phyloP scores from a whole-genome alignment of 2,888 invertebrate genomes.

The Branchinecta sandiegonensis region DNA sequence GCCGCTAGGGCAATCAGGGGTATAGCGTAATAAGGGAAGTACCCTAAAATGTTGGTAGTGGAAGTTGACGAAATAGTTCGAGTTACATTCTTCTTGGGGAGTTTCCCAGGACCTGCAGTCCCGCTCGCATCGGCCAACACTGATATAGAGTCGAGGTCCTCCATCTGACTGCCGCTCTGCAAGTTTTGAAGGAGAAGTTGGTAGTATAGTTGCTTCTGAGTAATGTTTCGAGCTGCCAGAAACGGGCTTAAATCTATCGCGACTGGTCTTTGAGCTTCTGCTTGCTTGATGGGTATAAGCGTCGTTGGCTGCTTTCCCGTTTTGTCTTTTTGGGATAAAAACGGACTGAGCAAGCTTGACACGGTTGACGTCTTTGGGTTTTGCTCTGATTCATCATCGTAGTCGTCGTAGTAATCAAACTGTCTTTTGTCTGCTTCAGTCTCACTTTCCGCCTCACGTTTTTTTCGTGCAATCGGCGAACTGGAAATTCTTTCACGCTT shows the following conservation, averaged over 20 bases:
- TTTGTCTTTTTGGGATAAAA: conserved; percentile 11
- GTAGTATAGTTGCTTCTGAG: neutral
- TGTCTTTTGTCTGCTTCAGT: neutral
- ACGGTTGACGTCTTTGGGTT: neutral
- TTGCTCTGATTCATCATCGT: neutral
- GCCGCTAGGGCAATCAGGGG: neutral
- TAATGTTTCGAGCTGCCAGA: neutral
- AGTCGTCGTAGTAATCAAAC: neutral
- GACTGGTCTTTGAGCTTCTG: neutral
- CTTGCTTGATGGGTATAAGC: neutral
- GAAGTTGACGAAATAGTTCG: neutral
- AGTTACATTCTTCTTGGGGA: neutral
- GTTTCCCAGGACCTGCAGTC: neutral
- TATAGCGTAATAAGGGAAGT: neutral
- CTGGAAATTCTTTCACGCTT: neutral
- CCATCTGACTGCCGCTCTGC: neutral
- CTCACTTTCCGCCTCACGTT: neutral
- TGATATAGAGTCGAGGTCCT: neutral
- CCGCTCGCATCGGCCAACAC: neutral
- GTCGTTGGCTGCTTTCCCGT: neutral
- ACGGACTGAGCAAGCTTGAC: conserved; percentile 5
- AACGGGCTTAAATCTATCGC: conserved; percentile 4
- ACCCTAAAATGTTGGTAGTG: neutral
- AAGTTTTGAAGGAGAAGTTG: neutral
- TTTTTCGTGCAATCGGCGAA: neutral